Evolutionary conservation across 2,797 vertebrate species (phyloP), one percentile per base, ranked within the genome.

Genomic region (Ptychobarbus kaznakovi): DNA sequence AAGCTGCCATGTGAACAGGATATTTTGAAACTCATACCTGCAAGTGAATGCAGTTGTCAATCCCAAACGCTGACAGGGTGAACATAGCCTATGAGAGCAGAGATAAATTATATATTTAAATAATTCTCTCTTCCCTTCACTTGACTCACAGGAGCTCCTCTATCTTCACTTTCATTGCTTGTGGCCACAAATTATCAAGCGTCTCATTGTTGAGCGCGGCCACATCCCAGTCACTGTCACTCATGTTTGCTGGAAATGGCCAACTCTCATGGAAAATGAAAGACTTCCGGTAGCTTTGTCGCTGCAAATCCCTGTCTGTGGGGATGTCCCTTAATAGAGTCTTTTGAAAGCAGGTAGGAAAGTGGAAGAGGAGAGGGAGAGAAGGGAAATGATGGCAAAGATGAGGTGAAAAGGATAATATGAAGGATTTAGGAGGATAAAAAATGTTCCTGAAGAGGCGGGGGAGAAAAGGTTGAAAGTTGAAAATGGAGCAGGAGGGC

Each of bases 401-500:
- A 80, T 65, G 42, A 76, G 72, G 53, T 84, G 56, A 46, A 77
- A 76, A 66, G 56, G 84, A 89, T 88, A 70, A 82, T 79, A 74
- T 28, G 15, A 49, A 42, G 84, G 89, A 81, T 90, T 87, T 80
- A 80, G 65, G 20, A 69, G 81, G 86, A 87, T 89, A 85, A 86
- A 87, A 76, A 89, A 70, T 74, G 56, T 76, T 79, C 81, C 79
- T 68, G 70, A 73, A 80, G 66, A 90, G 80, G 80, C 42, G 1
- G 40, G 42, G 42, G 38, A 81, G 78, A 76, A 73, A 75, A 79
- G 82, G 49, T 85, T 72, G 61, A 79, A 81, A 88, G 86, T 86
- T 88, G 85, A 86, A 65, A 80, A 74, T 73, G 77, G 72, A 78
- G 56, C 40, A 42, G 53, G 72, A 65, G 84, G 76, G 76, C 68